These are phyloP conservation scores for Papilio xuthus DNA, from an alignment of 1,140 invertebrate genomes.

Conservation along the genomic window DNA sequence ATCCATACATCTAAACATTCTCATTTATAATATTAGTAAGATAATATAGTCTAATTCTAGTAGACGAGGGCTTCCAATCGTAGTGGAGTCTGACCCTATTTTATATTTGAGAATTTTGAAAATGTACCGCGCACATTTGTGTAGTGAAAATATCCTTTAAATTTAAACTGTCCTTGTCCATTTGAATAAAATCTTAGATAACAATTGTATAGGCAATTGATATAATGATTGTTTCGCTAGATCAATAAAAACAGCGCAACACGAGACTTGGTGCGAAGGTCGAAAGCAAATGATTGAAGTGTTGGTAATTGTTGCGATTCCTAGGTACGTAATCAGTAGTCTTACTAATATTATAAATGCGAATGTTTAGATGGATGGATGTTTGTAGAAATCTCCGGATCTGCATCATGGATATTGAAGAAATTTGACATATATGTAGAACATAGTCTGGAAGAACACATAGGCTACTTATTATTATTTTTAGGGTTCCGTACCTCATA, in stretches of 20 bases:
- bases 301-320: neutral
- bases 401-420: too few relatives aligned
- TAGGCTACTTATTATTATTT: too few relatives aligned
- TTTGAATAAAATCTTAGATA: neutral
- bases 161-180: neutral
- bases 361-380: neutral
- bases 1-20: too few relatives aligned
- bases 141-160: neutral
- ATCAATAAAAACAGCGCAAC: conserved; percentile 8
- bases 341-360: neutral
- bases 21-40: too few relatives aligned
- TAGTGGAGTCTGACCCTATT: too few relatives aligned
- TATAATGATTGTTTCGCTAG: neutral
- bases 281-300: neutral
- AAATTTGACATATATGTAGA: too few relatives aligned
- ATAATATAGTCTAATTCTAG: too few relatives aligned
- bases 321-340: neutral
- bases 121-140: too few relatives aligned
- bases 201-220: conserved; percentile 1
- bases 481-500: too few relatives aligned
- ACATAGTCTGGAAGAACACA: too few relatives aligned
- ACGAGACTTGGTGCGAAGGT: conserved; percentile 2
- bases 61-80: too few relatives aligned
- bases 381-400: neutral
- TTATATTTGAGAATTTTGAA: too few relatives aligned